Evolutionary conservation across 2,888 invertebrate genomes (phyloP).

Genomic region (Thysanoteuthis rhombus): DNA sequence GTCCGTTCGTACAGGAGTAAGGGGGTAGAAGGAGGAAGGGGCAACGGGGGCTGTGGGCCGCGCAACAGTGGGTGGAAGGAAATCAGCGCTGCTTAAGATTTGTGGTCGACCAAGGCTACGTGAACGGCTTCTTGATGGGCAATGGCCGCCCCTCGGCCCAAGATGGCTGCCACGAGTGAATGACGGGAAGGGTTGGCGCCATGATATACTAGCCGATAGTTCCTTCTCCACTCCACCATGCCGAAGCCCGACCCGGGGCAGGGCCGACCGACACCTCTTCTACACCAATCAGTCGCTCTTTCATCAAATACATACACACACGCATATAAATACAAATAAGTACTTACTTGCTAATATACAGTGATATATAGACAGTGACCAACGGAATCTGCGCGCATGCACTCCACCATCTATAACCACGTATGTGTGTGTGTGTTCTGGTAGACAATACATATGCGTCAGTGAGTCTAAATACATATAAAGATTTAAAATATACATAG

Average conservation of each 20-base stretch:
- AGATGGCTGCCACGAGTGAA: not conserved
- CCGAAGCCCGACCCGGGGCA: not conserved
- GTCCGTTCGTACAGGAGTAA: not conserved
- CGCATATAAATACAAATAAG: not conserved
- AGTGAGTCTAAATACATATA: no score
- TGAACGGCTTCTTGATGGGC: slow-evolving; percentile 12
- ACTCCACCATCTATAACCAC: not conserved
- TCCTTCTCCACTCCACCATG: not conserved
- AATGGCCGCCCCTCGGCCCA: not conserved
- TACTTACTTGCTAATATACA: not conserved
- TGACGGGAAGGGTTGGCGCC: not conserved
- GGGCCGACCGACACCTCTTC: not conserved
- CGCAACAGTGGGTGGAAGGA: not conserved
- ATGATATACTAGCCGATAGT: not conserved
- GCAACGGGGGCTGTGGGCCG: not conserved
- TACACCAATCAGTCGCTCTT: not conserved
- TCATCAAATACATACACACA: not conserved
- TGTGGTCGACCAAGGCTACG: not conserved
- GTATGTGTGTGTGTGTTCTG: not conserved
- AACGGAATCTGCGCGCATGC: not conserved
- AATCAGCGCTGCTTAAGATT: not conserved
- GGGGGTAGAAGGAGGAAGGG: not conserved
- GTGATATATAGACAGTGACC: not conserved
- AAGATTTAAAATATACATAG: no score
- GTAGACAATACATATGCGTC: no score